Base-by-base conservation (phyloP, 2,797 vertebrate genomes). In the Masticophis lateralis region DNA sequence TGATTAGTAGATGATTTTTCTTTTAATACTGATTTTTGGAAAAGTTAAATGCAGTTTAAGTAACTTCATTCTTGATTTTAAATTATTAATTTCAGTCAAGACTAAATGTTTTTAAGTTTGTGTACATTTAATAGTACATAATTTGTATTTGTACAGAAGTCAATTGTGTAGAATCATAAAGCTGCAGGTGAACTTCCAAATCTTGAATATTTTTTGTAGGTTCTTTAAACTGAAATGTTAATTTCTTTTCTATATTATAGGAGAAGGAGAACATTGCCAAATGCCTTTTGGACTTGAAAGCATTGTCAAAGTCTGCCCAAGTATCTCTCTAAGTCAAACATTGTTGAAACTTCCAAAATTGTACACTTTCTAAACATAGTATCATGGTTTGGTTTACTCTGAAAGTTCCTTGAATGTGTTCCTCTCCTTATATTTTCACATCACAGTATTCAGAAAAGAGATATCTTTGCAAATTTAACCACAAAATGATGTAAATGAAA, bases 191-290 rank as follows among this genome's bases (percentile, higher is more conserved):
- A 12, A 56, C 9, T 1, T 55, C 18, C 11, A 55, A 5, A 32
- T 16, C 18, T 0, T n/a, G 11, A 8, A 22, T 90, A 56, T n/a
- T 63, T 51, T n/a, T 2, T 22, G 9, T 22, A 10, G 28, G 27
- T 66, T 20, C 88, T 28, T 8, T 14, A 12, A 27, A 3, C 0
- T 4, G 96, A 63, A 79, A 53, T 88, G 28, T 0, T 53, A 37
- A 86, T 96, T 47, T 95, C 16, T 91, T 92, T 83, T 96, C 90
- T 95, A 89, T 96, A 57, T 98, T 96, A 92, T 97, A 99, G 99
- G 99, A 99, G 95, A 99, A 99, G 92, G 99, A 99, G 89, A 99
- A 98, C 93, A 98, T 99, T 87, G 98, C 98, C 86, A 99, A 99
- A 97, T 99, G 99, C 97, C 99, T 99, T 95, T 28, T 98, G 88